phyloP scores from a whole-genome alignment of 2,888 invertebrate genomes.

The Dinocampus coccinellae region DNA sequence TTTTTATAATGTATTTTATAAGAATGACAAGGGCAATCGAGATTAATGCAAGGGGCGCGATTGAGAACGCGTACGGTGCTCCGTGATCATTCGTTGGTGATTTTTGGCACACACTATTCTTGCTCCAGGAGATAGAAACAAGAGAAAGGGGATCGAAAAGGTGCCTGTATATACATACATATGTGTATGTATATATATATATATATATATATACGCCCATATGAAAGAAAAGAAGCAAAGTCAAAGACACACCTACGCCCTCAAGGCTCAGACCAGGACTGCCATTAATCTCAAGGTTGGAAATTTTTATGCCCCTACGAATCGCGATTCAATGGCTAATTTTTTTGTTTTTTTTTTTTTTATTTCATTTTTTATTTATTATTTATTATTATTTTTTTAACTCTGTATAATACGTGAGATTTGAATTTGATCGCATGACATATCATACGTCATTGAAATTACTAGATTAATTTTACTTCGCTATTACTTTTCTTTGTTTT shows the following conservation, averaged over 20 bases:
- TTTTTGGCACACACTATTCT: neutral
- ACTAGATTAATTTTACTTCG: no score
- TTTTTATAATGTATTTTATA: no score
- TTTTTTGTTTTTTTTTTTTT: neutral
- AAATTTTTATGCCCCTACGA: slow-evolving; percentile 32
- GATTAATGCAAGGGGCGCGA: neutral
- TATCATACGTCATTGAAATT: no score
- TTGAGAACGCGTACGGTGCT: neutral
- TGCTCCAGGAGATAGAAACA: neutral
- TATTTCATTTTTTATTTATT: neutral
- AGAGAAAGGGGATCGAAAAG: slow-evolving; percentile 20
- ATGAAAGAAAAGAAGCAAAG: slow-evolving; percentile 32
- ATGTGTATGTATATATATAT: neutral
- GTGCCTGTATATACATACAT: neutral
- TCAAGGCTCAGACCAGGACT: slow-evolving; percentile 55
- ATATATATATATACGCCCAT: neutral
- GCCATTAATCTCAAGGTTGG: slow-evolving; percentile 56
- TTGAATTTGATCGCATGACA: slow-evolving; percentile 21
- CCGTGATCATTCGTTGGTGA: slow-evolving; percentile 2
- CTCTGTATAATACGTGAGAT: slow-evolving; percentile 30
- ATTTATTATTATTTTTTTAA: neutral
- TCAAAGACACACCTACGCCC: slow-evolving; percentile 57
- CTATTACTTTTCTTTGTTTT: no score
- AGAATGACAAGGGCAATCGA: neutral
- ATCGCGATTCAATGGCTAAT: slow-evolving; percentile 31